Base-by-base conservation (phyloP, 1,140 invertebrate species). In the Drosophila sturtevanti region DNA sequence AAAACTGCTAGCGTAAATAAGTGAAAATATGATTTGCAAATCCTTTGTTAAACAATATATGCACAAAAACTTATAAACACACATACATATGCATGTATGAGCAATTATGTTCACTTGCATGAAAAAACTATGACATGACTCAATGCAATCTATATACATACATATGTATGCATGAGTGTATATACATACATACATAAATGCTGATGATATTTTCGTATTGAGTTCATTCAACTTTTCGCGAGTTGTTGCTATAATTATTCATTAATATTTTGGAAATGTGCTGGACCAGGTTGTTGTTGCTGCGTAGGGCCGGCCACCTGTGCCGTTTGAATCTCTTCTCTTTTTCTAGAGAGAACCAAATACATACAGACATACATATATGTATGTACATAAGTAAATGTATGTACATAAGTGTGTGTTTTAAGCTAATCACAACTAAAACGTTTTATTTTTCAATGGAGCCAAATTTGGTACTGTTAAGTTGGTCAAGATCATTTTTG, bases 401-500 rank as follows among this genome's bases (percentile, higher is more conserved):
- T 52, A 4, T 52, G 18, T 24, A n/a, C n/a, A 21, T 52, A 5
- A 22, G 24, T 55, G 52, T 55, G 14, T 6, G 1, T 14, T 55
- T 55, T 7, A 7, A 9, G 27, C 18, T 34, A 48, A 14, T 34
- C 10, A 10, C 16, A 34, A 56, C 54, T 34, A 34, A 16, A 48
- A 21, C 4, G 16, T 2, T 48, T 48, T 48, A 3, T 35, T 35
- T 11, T 35, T 35, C 34, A 12, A 35, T 48, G 41, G 41, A 48
- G 16, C 41, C 41, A 21, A 48, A 48, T 48, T 48, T 56, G 54
- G 54, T 56, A 27, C 54, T 34, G 14, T 34, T 16, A 56, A 55
- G 14, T 56, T 27, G 27, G 54, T 34, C 54, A 56, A 56, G 54
- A 48, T 48, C 41, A 21, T 21, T 18, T 10, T 48, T 48, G 41